Evolutionary conservation across 1,140 invertebrate genomes (phyloP).

Genomic region (Coelopa frigida): DNA sequence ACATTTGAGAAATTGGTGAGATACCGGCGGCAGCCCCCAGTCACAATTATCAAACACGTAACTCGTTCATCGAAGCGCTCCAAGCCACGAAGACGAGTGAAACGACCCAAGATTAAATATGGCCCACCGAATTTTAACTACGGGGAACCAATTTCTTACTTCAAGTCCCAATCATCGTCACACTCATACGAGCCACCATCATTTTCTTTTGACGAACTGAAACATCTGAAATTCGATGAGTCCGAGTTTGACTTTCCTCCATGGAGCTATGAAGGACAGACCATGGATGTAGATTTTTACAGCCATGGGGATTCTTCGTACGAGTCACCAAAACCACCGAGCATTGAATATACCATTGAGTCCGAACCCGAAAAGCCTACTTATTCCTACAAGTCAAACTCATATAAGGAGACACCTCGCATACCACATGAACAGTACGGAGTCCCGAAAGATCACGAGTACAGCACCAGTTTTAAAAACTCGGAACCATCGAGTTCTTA

Average conservation of each 20-base stretch:
- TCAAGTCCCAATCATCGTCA: slow-evolving; percentile 19
- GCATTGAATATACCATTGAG: background rate
- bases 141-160: slow-evolving; percentile 15
- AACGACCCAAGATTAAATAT: slow-evolving; percentile 30
- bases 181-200: slow-evolving; percentile 18
- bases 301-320: slow-evolving; percentile 15
- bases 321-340: background rate
- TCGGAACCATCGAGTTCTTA: too few relatives aligned
- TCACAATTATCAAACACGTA: slow-evolving; percentile 12
- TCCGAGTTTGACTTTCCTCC: slow-evolving; percentile 29
- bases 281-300: slow-evolving; percentile 39
- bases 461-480: too few relatives aligned
- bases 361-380: background rate
- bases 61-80: slow-evolving; percentile 14
- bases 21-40: slow-evolving; percentile 28
- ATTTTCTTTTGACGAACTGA: slow-evolving; percentile 26
- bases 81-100: slow-evolving; percentile 25
- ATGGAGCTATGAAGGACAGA: slow-evolving; percentile 32
- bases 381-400: slow-evolving; percentile 5
- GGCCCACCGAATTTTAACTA: slow-evolving; percentile 23
- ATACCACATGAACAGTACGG: slow-evolving; percentile 31
- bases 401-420: slow-evolving; percentile 3
- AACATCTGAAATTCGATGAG: slow-evolving; percentile 32
- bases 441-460: slow-evolving; percentile 16
- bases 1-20: slow-evolving; percentile 27